Base-by-base conservation (phyloP, 2,888 invertebrate species). In the Idaea aversata region DNA sequence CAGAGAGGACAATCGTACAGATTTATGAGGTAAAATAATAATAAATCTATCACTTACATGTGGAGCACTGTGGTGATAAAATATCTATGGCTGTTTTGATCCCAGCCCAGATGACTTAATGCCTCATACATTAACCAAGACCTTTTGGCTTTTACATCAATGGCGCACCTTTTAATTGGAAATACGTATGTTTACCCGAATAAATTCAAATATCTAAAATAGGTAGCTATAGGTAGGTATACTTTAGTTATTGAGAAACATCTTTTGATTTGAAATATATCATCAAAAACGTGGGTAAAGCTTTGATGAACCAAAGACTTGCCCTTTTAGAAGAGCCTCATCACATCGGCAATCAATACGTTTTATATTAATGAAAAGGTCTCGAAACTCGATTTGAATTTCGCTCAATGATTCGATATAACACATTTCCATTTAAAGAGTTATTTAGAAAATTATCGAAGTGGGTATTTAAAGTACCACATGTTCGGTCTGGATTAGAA, bases 31-130 rank as follows among this genome's bases (percentile, higher is more conserved):
- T 10, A 47, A 47, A 47, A 47, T 47, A 47, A 47, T 47, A 5
- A 47, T 47, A 47, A 47, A 47, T 47, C 47, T 47, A 47, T 47
- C 47, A 47, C 47, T 47, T 47, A 47, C 47, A 47, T 47, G 47
- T 47, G 47, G 47, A 13, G 13, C 47, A 47, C 13, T 13, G 47
- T 13, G 47, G 47, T 47, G 6, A 47, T 47, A 47, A 47, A 47
- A 47, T 47, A 47, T 47, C 47, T 47, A 47, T 47, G 47, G 47
- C 47, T 47, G 47, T 47, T 47, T 47, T 47, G 47, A 47, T 47
- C 0, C 47, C 10, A 47, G 47, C 10, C 36, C 36, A 36, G 36
- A 36, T 36, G 36, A 36, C 36, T 36, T 36, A 36, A 36, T 36
- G 10, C 36, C 36, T 36, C 36, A 7, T 36, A 7, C 10, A 36